Evolutionary conservation across 2,113 vertebrate species (phyloP), one percentile per base, ranked within the genome.

Genomic region (Cyprinodon tularosa): DNA sequence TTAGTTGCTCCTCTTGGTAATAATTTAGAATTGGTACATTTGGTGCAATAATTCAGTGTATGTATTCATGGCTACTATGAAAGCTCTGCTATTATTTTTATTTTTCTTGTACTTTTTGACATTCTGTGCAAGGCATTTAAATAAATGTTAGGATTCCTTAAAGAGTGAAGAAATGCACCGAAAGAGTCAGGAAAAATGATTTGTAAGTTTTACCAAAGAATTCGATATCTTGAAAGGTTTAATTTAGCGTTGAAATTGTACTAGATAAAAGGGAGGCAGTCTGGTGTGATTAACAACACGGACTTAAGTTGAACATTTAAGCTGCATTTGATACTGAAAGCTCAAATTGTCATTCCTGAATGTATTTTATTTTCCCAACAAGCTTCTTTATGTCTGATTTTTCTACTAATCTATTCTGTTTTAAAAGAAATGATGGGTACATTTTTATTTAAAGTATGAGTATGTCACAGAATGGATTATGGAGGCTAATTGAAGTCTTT

Each of bases 131-230:
- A 77, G 82, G 68, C 81, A 70, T 87, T 66, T 48, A 80, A 48
- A 66, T 67, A 74, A 70, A 38, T 48, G 64, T 76, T 84, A 40
- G 67, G 40, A 77, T 84, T 39, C 71, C 80, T 78, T 44, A 59
- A 50, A 53, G 63, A 78, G 76, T 81, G 66, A 76, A 68, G 44
- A 42, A 40, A 76, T 36, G 17, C 76, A 7, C 53, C 53, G 62
- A 38, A 86, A 74, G 68, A 13, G 66, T 72, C 65, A 66, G 62
- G 44, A 62, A 57, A 74, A 68, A 71, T 66, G 62, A 50, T 37
- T 38, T 77, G 60, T 48, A 68, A 76, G 77, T 82, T 91, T 84
- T 89, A 93, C 93, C 93, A 94, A 94, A 94, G 93, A 94, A 78
- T 59, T 79, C 13, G 48, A 87, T 38, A 68, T 73, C 67, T 76